These are phyloP conservation scores for Drosophila anomalata DNA, from an alignment of 2,888 invertebrate species.

Conservation along the genomic window DNA sequence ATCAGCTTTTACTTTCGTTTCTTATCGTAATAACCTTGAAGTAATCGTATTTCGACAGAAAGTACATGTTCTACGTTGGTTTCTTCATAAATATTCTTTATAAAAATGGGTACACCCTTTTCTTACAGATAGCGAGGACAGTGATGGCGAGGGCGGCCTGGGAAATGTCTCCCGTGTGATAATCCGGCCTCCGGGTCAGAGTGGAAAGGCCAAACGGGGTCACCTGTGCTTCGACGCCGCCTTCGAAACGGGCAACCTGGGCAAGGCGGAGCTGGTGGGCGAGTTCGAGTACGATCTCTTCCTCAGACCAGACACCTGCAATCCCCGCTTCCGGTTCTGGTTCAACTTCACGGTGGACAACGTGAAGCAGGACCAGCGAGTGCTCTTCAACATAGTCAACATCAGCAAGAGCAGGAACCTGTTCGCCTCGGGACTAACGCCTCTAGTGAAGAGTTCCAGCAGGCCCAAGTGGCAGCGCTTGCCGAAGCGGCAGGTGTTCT, in stretches of 20 bases:
- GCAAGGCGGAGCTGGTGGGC: slow-evolving; percentile 96
- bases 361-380: slow-evolving; percentile 95
- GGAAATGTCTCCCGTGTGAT: slow-evolving; percentile 96
- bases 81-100: no score
- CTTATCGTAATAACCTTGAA: neutral
- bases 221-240: slow-evolving; percentile 98
- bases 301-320: slow-evolving; percentile 97
- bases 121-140: slow-evolving; percentile 92
- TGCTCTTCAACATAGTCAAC: slow-evolving; percentile 98
- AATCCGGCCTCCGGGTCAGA: slow-evolving; percentile 95
- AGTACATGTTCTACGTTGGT: neutral
- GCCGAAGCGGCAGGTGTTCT: slow-evolving; percentile 93
- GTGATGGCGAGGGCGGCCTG: slow-evolving; percentile 95
- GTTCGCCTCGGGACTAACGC: slow-evolving; percentile 95
- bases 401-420: slow-evolving; percentile 96
- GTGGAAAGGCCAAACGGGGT: slow-evolving; percentile 97
- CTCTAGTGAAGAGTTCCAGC: slow-evolving; percentile 95
- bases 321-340: slow-evolving; percentile 96
- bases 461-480: slow-evolving; percentile 95
- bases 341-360: slow-evolving; percentile 99
- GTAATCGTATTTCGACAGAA: neutral
- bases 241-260: slow-evolving; percentile 98
- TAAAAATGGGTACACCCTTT: no score
- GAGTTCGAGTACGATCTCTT: slow-evolving; percentile 98
- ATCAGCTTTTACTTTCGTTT: neutral